These are phyloP conservation scores for Bolborhynchus lineola DNA, from an alignment of 2,113 vertebrate genomes.

Conservation along the genomic window DNA sequence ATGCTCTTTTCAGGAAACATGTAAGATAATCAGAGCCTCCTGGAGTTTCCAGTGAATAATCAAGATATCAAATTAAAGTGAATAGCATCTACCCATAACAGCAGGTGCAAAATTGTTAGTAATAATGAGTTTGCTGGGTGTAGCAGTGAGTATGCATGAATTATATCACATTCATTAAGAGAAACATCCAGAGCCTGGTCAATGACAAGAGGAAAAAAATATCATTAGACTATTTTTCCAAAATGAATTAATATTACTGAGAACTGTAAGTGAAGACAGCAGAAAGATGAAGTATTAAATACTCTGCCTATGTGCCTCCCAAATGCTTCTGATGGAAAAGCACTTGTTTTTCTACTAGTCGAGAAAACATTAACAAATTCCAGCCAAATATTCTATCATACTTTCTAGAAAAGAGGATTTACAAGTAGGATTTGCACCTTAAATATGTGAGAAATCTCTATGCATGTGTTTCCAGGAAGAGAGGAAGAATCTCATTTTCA, in stretches of 20 bases:
- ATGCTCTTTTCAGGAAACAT: slow-evolving; percentile 37
- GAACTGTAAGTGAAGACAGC: not conserved
- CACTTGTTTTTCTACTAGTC: not conserved
- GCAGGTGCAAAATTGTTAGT: slow-evolving; percentile 76
- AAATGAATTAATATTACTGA: not conserved
- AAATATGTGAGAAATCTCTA: not conserved
- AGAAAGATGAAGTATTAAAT: not conserved
- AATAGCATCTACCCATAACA: slow-evolving; percentile 62
- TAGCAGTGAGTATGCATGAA: slow-evolving; percentile 73
- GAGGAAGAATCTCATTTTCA: not conserved
- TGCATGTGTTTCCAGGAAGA: not conserved
- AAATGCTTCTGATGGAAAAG: not conserved
- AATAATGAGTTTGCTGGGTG: slow-evolving; percentile 72
- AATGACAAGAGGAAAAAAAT: not conserved
- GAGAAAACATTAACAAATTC: not conserved
- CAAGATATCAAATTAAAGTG: slow-evolving; percentile 71
- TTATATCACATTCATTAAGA: slow-evolving; percentile 64
- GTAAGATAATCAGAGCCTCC: slow-evolving; percentile 42
- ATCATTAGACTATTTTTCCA: not conserved
- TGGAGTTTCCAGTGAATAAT: slow-evolving; percentile 66
- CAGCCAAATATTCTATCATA: not conserved
- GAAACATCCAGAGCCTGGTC: slow-evolving; percentile 11
- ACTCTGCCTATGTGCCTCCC: not conserved
- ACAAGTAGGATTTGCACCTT: not conserved
- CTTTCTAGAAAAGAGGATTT: not conserved